Conservation (phyloP, 1,140 invertebrate species). For the Calephelis virginiensis region DNA sequence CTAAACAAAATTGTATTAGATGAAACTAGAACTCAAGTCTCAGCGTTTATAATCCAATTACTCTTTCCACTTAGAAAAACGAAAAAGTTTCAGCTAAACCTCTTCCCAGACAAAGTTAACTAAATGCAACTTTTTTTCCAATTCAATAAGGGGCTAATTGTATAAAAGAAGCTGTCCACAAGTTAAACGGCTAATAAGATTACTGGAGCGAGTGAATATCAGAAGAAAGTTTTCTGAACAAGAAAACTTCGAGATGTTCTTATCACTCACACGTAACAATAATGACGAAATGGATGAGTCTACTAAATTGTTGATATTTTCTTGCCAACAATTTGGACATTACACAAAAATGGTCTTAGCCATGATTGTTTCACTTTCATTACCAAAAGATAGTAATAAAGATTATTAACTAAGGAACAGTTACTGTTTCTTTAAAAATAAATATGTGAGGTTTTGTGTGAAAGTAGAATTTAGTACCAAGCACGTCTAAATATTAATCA, state of each 20-base stretch:
- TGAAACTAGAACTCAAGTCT: conserved; percentile 5
- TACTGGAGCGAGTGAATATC: conserved; percentile 59
- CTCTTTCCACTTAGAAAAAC: conserved; percentile 32
- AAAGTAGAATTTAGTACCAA: no score
- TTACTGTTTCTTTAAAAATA: not conserved
- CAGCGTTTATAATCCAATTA: conserved; percentile 27
- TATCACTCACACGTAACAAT: conserved; percentile 18
- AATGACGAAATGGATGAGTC: conserved; percentile 12
- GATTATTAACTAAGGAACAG: not conserved
- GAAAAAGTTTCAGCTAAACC: conserved; percentile 32
- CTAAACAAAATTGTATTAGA: not conserved
- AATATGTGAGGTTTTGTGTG: not conserved
- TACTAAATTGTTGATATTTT: conserved; percentile 14
- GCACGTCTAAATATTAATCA: no score
- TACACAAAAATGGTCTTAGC: conserved; percentile 7
- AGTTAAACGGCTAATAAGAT: conserved; percentile 64
- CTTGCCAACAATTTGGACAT: conserved; percentile 17
- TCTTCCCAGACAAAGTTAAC: conserved; percentile 35
- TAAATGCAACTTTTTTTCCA: conserved; percentile 52
- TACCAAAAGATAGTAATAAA: conserved; percentile 1
- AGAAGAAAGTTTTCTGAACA: conserved; percentile 41
- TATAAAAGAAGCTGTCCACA: conserved; percentile 60
- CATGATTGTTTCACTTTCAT: not conserved
- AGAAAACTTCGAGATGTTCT: conserved; percentile 44
- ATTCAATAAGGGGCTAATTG: conserved; percentile 63